These are phyloP conservation scores for Lerista edwardsae DNA, from an alignment of 2,797 vertebrate genomes.

Conservation along the genomic window DNA sequence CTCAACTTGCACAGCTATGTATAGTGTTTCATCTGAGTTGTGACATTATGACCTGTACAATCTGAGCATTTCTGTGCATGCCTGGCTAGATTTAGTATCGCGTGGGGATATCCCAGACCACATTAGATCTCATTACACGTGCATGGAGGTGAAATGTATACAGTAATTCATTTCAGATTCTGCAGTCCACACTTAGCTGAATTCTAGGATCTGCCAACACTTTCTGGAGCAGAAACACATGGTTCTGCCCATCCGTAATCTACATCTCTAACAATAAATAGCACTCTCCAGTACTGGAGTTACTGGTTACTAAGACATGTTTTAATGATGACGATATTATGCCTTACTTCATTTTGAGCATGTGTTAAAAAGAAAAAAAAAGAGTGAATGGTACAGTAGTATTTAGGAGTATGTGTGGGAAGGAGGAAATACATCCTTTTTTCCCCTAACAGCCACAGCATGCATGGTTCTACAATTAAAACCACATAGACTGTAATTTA, in stretches of 20 bases:
- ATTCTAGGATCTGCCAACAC: neutral
- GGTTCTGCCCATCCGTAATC: neutral
- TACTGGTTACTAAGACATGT: neutral
- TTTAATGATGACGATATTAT: neutral
- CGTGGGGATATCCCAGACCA: neutral
- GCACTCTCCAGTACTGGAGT: neutral
- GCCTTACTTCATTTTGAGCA: neutral
- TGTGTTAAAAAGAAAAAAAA: neutral
- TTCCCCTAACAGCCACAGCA: conserved; percentile 49
- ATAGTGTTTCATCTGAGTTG: neutral
- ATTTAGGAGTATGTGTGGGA: conserved; percentile 46
- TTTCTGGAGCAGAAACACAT: neutral
- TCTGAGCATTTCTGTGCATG: neutral
- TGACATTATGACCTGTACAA: neutral
- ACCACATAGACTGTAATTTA: conserved; percentile 53
- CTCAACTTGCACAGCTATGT: neutral
- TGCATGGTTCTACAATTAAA: conserved; percentile 55
- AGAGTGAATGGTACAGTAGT: conserved; percentile 14
- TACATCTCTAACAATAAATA: neutral
- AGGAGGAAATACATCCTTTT: conserved; percentile 39
- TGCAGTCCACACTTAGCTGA: neutral
- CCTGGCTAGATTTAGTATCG: too few species aligned
- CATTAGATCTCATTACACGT: neutral
- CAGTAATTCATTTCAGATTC: neutral
- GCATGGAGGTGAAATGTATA: too few species aligned